Percentiles rank a stretch among this genome's conserved stretches.
Conservation (phyloP, 2,113 vertebrate species). For the Bujurquina vittata region DNA sequence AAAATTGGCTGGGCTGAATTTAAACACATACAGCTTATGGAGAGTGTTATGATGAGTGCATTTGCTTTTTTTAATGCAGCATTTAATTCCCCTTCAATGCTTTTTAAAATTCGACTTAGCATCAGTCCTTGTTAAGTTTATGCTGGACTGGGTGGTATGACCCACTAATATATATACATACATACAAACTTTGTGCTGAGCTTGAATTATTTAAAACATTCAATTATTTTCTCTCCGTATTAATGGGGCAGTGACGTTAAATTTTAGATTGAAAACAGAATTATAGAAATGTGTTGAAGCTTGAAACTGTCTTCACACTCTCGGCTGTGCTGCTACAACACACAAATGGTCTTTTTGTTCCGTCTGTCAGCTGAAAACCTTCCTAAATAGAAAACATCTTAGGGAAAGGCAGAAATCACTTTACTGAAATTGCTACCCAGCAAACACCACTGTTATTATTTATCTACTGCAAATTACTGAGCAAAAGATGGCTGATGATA, state of each 20-base stretch:
- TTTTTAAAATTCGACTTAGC: too few relatives aligned
- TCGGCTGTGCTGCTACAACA: background rate
- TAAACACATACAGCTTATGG: constrained; percentile 29
- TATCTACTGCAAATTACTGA: background rate
- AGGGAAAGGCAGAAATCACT: constrained; percentile 10
- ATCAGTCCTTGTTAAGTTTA: too few relatives aligned
- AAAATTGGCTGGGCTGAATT: background rate
- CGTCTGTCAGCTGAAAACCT: background rate
- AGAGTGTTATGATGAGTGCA: background rate
- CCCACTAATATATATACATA: too few relatives aligned
- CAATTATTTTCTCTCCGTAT: background rate
- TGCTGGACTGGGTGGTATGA: too few relatives aligned
- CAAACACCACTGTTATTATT: constrained; percentile 16
- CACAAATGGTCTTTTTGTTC: constrained; percentile 3
- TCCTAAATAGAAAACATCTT: background rate
- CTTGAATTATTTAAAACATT: background rate
- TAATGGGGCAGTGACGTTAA: background rate
- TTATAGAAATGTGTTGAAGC: background rate
- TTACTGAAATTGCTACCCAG: constrained; percentile 11
- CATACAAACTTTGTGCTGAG: too few relatives aligned
- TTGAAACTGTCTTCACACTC: background rate
- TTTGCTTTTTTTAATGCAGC: background rate
- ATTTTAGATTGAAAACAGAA: background rate
- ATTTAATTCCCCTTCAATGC: too few relatives aligned
- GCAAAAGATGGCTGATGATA: constrained; percentile 15